A percentile compares a stretch with the other conserved stretches of the same genome.
Evolutionary conservation across 2,797 vertebrate species (phyloP).

Genomic region (Sarcophilus harrisii): DNA sequence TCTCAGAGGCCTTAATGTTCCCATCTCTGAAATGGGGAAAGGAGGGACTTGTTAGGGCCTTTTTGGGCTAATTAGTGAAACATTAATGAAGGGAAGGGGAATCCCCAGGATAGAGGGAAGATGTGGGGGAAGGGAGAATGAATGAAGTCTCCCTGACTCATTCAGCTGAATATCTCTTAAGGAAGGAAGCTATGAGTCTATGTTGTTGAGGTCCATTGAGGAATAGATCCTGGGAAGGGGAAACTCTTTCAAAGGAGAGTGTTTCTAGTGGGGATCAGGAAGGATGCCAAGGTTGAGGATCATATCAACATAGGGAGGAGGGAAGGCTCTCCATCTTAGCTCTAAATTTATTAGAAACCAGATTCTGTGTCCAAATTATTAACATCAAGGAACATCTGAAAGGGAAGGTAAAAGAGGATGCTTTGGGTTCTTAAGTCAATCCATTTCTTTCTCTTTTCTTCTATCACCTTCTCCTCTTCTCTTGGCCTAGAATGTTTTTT

Average conservation of each 20-base stretch:
- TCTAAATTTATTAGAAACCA: background rate
- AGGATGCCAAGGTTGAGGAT: background rate
- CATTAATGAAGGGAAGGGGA: constrained; percentile 77
- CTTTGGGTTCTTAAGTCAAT: background rate
- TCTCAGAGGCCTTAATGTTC: constrained; percentile 62
- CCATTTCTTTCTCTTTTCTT: constrained; percentile 13
- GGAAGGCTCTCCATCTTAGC: background rate
- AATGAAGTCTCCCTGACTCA: constrained; percentile 53
- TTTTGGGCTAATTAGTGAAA: constrained; percentile 75
- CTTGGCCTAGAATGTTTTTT: background rate
- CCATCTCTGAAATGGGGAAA: constrained; percentile 76
- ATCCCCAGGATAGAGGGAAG: constrained; percentile 66
- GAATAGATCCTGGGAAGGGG: background rate
- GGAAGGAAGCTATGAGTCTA: background rate
- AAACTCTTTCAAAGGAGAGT: background rate
- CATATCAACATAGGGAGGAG: background rate
- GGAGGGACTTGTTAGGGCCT: constrained; percentile 68
- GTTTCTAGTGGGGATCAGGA: background rate
- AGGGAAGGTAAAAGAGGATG: background rate
- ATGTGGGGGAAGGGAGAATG: constrained; percentile 36
- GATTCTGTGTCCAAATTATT: constrained; percentile 3
- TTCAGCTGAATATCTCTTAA: constrained; percentile 13
- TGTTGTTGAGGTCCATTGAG: background rate
- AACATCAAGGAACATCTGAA: constrained; percentile 16
- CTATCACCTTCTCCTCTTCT: constrained; percentile 5